These are phyloP conservation scores for Gibbula magus DNA, from an alignment of 2,888 invertebrate genomes.

Conservation along the genomic window DNA sequence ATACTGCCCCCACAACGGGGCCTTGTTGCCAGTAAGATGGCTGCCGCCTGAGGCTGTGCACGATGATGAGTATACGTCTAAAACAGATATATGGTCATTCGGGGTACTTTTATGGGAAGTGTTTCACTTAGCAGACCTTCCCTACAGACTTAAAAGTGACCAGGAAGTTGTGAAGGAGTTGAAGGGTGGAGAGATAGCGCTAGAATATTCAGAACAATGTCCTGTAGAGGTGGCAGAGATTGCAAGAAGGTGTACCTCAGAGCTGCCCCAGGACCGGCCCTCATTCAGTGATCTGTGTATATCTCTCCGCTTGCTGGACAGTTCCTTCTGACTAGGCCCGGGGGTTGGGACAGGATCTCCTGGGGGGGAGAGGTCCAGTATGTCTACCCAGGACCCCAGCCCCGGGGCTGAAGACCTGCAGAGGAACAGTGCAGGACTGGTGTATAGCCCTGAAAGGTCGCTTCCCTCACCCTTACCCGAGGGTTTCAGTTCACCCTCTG, in stretches of 20 bases:
- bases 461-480: no score
- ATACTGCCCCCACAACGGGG: slow-evolving; percentile 82
- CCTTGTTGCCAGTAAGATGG: slow-evolving; percentile 92
- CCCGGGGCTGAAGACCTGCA: background rate
- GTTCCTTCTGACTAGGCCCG: slow-evolving; percentile 39
- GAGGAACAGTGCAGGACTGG: background rate
- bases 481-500: no score
- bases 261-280: slow-evolving; percentile 74
- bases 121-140: slow-evolving; percentile 86
- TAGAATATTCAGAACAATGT: slow-evolving; percentile 64
- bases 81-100: slow-evolving; percentile 94
- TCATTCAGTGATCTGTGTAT: slow-evolving; percentile 73
- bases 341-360: background rate
- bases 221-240: slow-evolving; percentile 68
- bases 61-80: slow-evolving; percentile 92
- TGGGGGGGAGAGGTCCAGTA: background rate
- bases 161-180: slow-evolving; percentile 80
- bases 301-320: slow-evolving; percentile 56
- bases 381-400: background rate
- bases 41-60: slow-evolving; percentile 89
- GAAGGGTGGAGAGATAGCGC: slow-evolving; percentile 54
- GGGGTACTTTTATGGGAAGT: slow-evolving; percentile 94
- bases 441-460: no score
- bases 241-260: slow-evolving; percentile 70
- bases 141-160: slow-evolving; percentile 85